phyloP scores from a whole-genome alignment of 2,797 vertebrate genomes.

The Carcharodon carcharias region DNA sequence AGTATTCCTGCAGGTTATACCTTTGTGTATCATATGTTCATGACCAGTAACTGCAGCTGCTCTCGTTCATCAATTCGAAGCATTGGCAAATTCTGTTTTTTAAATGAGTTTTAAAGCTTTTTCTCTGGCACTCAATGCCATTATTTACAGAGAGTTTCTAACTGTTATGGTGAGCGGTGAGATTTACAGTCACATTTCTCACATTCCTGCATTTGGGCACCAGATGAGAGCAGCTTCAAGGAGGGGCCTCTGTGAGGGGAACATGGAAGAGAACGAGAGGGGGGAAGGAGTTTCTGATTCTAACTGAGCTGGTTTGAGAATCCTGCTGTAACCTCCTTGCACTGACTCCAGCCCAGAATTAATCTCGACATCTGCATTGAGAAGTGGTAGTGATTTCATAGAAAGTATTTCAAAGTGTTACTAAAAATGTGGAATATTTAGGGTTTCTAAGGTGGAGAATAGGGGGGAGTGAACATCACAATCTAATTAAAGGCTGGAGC shows the following conservation, averaged over 20 bases:
- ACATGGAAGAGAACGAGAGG: not conserved
- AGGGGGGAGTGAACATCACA: not conserved
- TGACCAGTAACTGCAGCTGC: not conserved
- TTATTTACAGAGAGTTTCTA: not conserved
- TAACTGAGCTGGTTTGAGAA: not conserved
- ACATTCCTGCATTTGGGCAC: slow-evolving; percentile 29
- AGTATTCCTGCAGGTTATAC: not conserved
- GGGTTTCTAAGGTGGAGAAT: not conserved
- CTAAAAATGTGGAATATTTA: not conserved
- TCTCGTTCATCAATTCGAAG: not conserved
- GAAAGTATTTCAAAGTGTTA: not conserved
- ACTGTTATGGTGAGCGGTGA: not conserved
- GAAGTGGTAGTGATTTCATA: not conserved
- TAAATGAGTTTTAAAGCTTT: not conserved
- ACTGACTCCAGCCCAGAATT: not conserved
- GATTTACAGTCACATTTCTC: slow-evolving; percentile 10
- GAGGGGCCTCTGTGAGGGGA: slow-evolving; percentile 16
- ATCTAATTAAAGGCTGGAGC: not conserved
- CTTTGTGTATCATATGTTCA: not conserved
- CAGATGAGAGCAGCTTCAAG: slow-evolving; percentile 8
- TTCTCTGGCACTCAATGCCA: too few relatives aligned
- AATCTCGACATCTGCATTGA: not conserved
- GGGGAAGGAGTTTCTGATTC: not conserved
- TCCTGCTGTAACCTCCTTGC: not conserved
- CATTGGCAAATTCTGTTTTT: not conserved